phyloP scores from a whole-genome alignment of 2,797 vertebrate genomes.

The Neosilurus hyrtlii region DNA sequence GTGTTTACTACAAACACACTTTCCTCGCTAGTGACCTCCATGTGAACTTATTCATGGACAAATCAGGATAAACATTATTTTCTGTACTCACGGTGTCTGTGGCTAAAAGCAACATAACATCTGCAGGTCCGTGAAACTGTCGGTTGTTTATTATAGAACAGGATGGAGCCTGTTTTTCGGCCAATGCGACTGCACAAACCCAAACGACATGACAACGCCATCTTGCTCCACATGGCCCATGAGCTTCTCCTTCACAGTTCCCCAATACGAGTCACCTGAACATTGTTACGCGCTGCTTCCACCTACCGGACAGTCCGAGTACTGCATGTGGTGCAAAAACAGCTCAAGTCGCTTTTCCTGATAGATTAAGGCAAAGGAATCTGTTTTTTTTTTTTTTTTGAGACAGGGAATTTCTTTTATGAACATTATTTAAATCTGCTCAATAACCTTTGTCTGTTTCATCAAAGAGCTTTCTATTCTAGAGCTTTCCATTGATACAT shows the following conservation, averaged over 20 bases:
- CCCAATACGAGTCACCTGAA: background rate
- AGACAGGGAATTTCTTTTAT: background rate
- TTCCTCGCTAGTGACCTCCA: background rate
- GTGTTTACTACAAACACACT: background rate
- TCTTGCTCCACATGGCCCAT: constrained; percentile 61
- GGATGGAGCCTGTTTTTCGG: constrained; percentile 44
- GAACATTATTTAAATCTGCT: background rate
- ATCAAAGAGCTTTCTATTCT: background rate
- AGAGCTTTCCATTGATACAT: background rate
- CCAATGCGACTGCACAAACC: constrained; percentile 55
- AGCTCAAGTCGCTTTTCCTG: too few species aligned
- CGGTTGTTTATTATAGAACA: constrained; percentile 33
- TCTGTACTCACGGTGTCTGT: constrained; percentile 66
- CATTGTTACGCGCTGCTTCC: background rate
- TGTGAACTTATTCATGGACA: background rate
- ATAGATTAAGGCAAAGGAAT: too few species aligned
- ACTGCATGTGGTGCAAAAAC: background rate
- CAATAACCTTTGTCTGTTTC: background rate
- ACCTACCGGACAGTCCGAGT: background rate
- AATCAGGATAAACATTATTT: background rate
- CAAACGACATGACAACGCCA: constrained; percentile 62
- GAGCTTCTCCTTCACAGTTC: constrained; percentile 1
- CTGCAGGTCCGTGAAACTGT: constrained; percentile 47
- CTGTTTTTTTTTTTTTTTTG: background rate
- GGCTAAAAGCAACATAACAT: constrained; percentile 56